phyloP scores from a whole-genome alignment of 1,140 invertebrate genomes.

The Drosophila persimilis region DNA sequence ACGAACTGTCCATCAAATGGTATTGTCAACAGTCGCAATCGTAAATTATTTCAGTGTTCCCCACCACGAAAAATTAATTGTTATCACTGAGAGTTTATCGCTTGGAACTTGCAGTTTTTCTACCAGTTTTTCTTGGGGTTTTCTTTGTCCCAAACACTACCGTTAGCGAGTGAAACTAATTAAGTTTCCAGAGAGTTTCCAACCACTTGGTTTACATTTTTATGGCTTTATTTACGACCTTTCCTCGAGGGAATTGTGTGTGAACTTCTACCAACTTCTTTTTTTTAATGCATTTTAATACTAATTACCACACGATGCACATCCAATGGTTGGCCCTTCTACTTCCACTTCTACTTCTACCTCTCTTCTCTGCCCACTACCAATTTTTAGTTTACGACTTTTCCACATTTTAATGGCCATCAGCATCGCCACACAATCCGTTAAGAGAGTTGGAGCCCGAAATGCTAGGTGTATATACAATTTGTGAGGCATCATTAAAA shows the following conservation, averaged over 20 bases:
- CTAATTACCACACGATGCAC: slow-evolving; percentile 76
- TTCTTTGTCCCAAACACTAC: slow-evolving; percentile 7
- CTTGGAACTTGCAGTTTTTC: slow-evolving; percentile 53
- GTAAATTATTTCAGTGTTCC: slow-evolving; percentile 58
- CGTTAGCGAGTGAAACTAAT: slow-evolving; percentile 66
- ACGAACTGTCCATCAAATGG: slow-evolving; percentile 68
- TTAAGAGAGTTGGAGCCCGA: slow-evolving; percentile 44
- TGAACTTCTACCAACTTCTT: slow-evolving; percentile 67
- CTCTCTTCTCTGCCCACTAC: slow-evolving; percentile 54
- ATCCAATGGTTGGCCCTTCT: slow-evolving; percentile 20
- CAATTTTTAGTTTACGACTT: slow-evolving; percentile 79
- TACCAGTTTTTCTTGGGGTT: not conserved
- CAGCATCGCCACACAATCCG: slow-evolving; percentile 33
- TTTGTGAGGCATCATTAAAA: slow-evolving; percentile 71
- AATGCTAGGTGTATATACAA: slow-evolving; percentile 48
- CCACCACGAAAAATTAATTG: slow-evolving; percentile 57
- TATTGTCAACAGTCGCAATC: slow-evolving; percentile 72
- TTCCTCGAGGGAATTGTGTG: slow-evolving; percentile 60
- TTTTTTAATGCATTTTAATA: slow-evolving; percentile 78
- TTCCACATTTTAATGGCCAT: slow-evolving; percentile 69
- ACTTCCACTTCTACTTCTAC: slow-evolving; percentile 45
- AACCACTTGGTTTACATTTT: slow-evolving; percentile 71
- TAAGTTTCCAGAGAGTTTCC: slow-evolving; percentile 71
- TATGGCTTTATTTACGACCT: slow-evolving; percentile 77
- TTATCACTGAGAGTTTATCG: slow-evolving; percentile 67